Evolutionary conservation across 2,797 vertebrate genomes (phyloP), one percentile per base, ranked within the genome.

Genomic region (Atherinosoma microstoma): DNA sequence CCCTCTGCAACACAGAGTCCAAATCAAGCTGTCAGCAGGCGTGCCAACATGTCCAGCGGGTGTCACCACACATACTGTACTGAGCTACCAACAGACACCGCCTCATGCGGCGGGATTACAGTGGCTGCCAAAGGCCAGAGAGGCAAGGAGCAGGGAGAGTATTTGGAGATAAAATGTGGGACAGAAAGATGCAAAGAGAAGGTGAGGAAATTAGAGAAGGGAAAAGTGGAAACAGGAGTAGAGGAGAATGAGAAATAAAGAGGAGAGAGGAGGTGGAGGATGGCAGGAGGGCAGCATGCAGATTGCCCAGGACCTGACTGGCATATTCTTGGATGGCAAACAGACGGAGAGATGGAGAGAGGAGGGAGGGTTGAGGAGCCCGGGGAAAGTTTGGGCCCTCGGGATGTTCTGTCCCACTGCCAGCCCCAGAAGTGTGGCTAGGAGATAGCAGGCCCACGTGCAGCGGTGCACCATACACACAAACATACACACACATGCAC

Each of bases 371-470:
- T 72, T 86, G 79, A 69, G 70, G 85, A 89, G 84, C 79, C 78
- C 18, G 53, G 83, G 80, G 81, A 92, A 93, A 92, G 89, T 93
- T 89, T 89, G 84, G 80, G 82, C 92, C 93, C 92, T 84, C 77
- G 79, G 91, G 91, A 93, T 85, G 82, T 92, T 91, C 86, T 92
- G 91, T 94, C 89, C 87, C 80, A 82, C 62, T 89, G 93, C 92
- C 92, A 93, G 86, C 78, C 90, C 92, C 90, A 92, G 91, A 92
- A 93, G 91, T 93, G 92, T 92, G 92, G 89, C 89, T 93, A 78
- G 87, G 82, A 93, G 92, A 94, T 93, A 93, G 92, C 88, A 84
- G 87, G 82, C 88, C 88, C 90, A 90, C 83, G 83, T 91, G 91
- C 86, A 85, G 81, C 57, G 62, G 64, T 88, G 82, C 64, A 85